Evolutionary conservation across 2,797 vertebrate genomes (phyloP), one percentile per base, ranked within the genome.

Genomic region (Hylomyscus alleni): DNA sequence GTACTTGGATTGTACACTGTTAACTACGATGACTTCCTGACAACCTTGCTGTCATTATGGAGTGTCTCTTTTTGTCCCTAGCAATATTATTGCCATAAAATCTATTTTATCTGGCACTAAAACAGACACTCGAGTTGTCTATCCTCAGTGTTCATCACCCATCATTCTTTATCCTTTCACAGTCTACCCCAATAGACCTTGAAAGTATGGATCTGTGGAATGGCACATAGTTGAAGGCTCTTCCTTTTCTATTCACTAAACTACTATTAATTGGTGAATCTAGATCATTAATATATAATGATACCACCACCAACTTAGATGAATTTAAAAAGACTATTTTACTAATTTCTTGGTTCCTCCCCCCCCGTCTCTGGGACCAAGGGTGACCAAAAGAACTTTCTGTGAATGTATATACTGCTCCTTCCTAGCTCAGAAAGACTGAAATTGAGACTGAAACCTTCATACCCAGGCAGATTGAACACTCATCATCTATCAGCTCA

Each of bases 191-290:
- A 11, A 6, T 31, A 54, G 26, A 13, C 19, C 44, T 65, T 56
- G 54, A 67, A 56, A 2, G 34, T 17, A 4, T 24, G 12, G 22
- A n/a, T 90, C 47, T 90, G 24, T 24, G 58, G 75, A 17, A n/a
- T 13, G 17, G 22, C 3, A 14, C 14, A 26, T 1, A 77, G 10
- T 1, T 11, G 47, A 44, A 15, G 58, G 1, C 2, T 44, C 8
- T 56, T 69, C 29, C 58, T 65, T 44, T 65, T n/a, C 60, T 13
- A 56, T 17, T 52, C n/a, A 54, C 40, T 60, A 60, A 60, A 6
- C 22, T 60, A 60, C 58, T 75, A 72, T 80, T 40, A 76, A 52
- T 69, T n/a, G 24, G 44, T 24, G 56, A 52, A 52, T 81, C 52
- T 82, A 37, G 19, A 52, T n/a, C 81, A 81, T 47, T 37, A 56